These are phyloP conservation scores for Odontophorus gujanensis DNA, from an alignment of 2,113 vertebrate genomes.

Conservation along the genomic window DNA sequence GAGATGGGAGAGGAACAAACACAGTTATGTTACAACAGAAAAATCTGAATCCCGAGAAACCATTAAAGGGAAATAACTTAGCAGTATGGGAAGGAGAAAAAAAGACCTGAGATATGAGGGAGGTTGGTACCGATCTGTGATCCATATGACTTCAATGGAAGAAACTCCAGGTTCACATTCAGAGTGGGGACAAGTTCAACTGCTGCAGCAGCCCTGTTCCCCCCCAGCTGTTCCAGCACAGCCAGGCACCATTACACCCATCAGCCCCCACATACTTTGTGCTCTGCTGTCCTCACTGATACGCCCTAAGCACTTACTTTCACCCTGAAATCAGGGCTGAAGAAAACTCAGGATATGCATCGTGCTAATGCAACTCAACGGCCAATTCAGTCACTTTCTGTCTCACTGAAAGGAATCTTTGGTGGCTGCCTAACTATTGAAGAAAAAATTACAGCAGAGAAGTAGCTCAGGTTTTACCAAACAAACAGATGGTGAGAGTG, in stretches of 20 bases:
- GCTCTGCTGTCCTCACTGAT: background rate
- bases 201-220: background rate
- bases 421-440: background rate
- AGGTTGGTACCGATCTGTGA: background rate
- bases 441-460: background rate
- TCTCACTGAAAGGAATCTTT: background rate
- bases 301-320: background rate
- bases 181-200: fast-evolving
- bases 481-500: background rate
- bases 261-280: background rate
- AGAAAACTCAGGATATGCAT: background rate
- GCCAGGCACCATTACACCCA: fast-evolving
- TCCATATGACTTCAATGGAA: background rate
- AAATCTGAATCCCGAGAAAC: background rate
- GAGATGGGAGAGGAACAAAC: background rate
- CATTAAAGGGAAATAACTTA: background rate
- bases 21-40: background rate
- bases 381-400: background rate
- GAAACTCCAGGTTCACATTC: background rate
- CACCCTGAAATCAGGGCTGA: background rate
- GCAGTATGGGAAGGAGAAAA: too few relatives aligned
- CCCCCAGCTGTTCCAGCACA: background rate
- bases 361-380: background rate
- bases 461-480: background rate
- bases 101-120: background rate